phyloP scores from a whole-genome alignment of 2,113 vertebrate species.

The Okapia johnstoni region DNA sequence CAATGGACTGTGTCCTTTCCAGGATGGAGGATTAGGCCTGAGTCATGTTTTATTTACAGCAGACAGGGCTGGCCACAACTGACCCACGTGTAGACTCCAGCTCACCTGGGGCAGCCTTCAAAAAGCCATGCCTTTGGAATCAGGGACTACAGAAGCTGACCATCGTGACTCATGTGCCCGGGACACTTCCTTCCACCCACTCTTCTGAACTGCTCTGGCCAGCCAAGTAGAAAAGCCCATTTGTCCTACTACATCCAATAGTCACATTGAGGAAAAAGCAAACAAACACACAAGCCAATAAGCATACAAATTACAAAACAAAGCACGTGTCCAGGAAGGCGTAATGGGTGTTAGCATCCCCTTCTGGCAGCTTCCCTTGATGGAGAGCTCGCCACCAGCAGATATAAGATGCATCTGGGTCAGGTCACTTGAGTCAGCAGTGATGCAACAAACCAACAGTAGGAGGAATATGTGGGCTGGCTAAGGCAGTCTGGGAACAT shows the following conservation, averaged over 20 bases:
- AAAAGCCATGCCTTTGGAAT: no score
- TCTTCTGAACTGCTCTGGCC: background rate
- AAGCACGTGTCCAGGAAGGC: background rate
- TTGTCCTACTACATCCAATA: background rate
- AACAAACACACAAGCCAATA: background rate
- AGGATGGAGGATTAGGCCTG: rapidly evolving
- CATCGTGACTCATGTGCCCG: background rate
- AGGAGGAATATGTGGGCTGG: background rate
- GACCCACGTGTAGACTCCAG: background rate
- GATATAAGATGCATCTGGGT: background rate
- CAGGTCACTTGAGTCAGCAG: background rate
- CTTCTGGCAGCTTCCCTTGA: background rate
- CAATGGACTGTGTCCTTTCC: background rate
- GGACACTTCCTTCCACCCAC: rapidly evolving
- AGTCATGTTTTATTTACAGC: background rate
- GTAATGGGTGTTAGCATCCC: rapidly evolving
- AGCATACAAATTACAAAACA: background rate
- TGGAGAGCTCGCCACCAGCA: background rate
- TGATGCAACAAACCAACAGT: background rate
- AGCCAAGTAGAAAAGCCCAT: background rate
- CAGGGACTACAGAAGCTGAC: background rate
- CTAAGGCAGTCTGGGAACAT: background rate
- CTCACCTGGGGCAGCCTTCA: background rate
- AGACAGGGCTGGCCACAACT: background rate
- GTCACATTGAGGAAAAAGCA: background rate